Evolutionary conservation across 2,113 vertebrate genomes (phyloP).

Genomic region (Eupsittula cactorum): DNA sequence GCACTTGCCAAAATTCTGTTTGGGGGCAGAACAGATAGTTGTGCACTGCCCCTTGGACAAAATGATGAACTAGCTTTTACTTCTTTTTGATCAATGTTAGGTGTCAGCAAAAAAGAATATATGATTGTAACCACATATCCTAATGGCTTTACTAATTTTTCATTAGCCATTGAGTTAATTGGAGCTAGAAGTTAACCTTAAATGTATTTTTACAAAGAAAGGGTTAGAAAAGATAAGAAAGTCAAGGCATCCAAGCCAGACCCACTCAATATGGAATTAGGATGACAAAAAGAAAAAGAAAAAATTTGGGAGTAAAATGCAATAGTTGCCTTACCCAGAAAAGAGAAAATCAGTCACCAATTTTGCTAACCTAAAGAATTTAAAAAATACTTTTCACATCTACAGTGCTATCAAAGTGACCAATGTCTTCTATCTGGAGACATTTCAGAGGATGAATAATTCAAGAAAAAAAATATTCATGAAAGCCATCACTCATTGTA

Average conservation of each 20-base stretch:
- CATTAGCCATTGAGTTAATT: background rate
- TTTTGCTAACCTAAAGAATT: background rate
- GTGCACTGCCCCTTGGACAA: background rate
- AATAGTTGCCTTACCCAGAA: background rate
- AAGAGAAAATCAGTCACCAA: background rate
- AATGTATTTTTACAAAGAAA: background rate
- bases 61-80: background rate
- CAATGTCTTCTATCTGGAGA: background rate
- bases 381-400: background rate
- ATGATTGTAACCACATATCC: background rate
- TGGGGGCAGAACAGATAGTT: background rate
- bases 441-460: background rate
- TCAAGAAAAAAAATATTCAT: background rate
- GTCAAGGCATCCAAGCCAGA: background rate
- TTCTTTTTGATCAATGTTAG: background rate
- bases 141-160: background rate
- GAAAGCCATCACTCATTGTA: background rate
- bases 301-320: accelerated
- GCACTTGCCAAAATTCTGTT: background rate
- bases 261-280: background rate
- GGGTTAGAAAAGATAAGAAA: background rate
- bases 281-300: background rate
- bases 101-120: background rate
- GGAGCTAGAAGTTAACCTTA: background rate
- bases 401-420: background rate